Base-by-base conservation (phyloP, 2,888 invertebrate genomes). In the Arge pagana region DNA sequence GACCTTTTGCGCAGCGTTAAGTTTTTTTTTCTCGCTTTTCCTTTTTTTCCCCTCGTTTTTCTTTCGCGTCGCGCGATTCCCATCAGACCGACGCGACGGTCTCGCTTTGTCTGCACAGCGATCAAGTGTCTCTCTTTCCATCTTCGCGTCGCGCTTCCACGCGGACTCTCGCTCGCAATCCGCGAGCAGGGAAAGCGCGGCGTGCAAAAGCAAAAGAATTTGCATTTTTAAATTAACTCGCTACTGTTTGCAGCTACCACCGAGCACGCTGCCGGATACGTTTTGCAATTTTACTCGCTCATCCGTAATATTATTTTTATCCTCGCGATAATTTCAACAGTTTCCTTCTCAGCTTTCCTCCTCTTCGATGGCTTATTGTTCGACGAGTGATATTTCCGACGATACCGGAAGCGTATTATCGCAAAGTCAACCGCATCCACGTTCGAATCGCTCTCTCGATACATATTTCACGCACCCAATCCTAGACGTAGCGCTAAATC, bases 171-270 rank as follows among this genome's bases (percentile, higher is more conserved):
- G 35, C 43, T 23, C 28, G 42, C 49, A 37, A 36, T 49, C 39
- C 55, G 52, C 56, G 48, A 43, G 41, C 54, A 52, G 50, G 43
- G 50, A 58, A 51, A 58, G 59, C 28, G 63, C 58, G 61, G 65
- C 64, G 33, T 19, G 19, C 19, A 24, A 35, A 16, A 45, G 45
- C 23, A 33, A 23, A 61, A 61, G 64, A 74, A 76, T 76, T 76
- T 76, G 74, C 76, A 76, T 75, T 75, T 76, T 75, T 73, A 76
- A 76, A 76, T 74, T 76, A 75, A 75, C 75, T 71, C 72, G 70
- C 67, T 69, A 69, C 70, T 74, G 74, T 73, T 73, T 74, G 74
- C 71, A 70, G 72, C 72, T 71, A 72, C 72, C 74, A 70, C 63
- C 58, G 33, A 43, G 45, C 48, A 50, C 30, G 36, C 35, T 37